phyloP scores from a whole-genome alignment of 1,140 invertebrate genomes.

The Formica selysi region DNA sequence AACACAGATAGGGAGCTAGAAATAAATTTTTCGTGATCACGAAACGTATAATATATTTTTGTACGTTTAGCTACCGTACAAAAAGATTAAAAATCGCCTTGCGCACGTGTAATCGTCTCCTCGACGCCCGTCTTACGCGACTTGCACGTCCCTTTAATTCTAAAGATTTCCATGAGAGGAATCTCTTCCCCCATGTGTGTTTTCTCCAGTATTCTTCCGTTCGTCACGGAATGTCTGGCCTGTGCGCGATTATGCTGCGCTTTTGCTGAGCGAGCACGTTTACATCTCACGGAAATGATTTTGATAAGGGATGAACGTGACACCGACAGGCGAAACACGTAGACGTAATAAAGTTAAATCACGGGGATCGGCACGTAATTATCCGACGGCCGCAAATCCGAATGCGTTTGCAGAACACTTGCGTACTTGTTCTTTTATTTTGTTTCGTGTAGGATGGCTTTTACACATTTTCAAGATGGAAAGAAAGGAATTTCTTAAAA shows the following conservation, averaged over 20 bases:
- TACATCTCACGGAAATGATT: slow-evolving; percentile 38
- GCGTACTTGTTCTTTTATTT: slow-evolving; percentile 25
- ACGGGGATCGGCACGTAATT: slow-evolving; percentile 57
- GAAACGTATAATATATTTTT: no score
- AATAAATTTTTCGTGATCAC: slow-evolving; percentile 5
- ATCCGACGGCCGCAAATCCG: background rate
- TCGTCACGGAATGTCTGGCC: slow-evolving; percentile 39
- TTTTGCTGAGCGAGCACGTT: slow-evolving; percentile 53
- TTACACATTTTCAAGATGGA: background rate
- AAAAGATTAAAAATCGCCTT: background rate
- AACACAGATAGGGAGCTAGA: slow-evolving; percentile 1
- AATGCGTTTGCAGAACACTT: background rate
- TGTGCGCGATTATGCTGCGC: slow-evolving; percentile 8
- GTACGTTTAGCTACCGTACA: no score
- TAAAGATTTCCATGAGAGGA: background rate
- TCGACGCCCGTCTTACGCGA: background rate
- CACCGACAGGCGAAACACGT: slow-evolving; percentile 32
- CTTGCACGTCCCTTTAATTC: background rate
- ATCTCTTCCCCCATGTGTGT: background rate
- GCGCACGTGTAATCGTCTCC: background rate
- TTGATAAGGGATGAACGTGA: slow-evolving; percentile 62
- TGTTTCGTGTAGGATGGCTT: background rate
- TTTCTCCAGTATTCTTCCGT: slow-evolving; percentile 38
- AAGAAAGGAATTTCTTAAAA: background rate
- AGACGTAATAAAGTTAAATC: slow-evolving; percentile 50